A percentile compares a stretch with the other conserved stretches of the same genome.
These are phyloP conservation scores for Euthynnus affinis DNA, from an alignment of 2,797 vertebrate genomes.

Conservation along the genomic window DNA sequence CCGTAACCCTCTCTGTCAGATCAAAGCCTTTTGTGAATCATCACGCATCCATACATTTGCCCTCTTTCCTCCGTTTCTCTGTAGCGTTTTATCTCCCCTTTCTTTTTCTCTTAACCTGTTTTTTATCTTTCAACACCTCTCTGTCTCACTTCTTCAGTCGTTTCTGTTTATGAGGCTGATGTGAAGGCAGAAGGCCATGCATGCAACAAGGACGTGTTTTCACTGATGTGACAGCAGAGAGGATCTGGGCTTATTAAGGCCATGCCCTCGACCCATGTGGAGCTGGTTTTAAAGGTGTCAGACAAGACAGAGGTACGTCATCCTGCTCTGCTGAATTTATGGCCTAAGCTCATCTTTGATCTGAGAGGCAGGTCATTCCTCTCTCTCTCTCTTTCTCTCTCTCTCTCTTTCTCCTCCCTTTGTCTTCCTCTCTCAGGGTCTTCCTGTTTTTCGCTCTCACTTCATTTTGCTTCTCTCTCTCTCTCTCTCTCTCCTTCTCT, in stretches of 20 bases:
- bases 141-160: conserved; percentile 19
- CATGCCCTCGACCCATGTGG: conserved; percentile 78
- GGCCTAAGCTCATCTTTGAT: conserved; percentile 82
- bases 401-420: conserved; percentile 5
- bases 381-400: conserved; percentile 12
- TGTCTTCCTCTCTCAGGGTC: neutral
- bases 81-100: neutral
- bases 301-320: conserved; percentile 81
- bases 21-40: conserved; percentile 69
- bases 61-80: conserved; percentile 22
- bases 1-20: conserved; percentile 68
- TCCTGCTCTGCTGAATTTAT: conserved; percentile 78
- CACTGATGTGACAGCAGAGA: conserved; percentile 66
- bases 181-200: conserved; percentile 35
- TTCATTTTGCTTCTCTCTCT: conserved; percentile 38
- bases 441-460: conserved; percentile 29
- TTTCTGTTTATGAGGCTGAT: conserved; percentile 50
- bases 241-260: conserved; percentile 73
- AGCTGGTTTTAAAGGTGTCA: conserved; percentile 84
- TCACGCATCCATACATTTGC: conserved; percentile 52
- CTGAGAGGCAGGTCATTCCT: conserved; percentile 64
- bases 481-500: conserved; percentile 40
- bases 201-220: conserved; percentile 45
- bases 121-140: conserved; percentile 61
- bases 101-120: conserved; percentile 37